Evolutionary conservation across 2,113 vertebrate species (phyloP).

Genomic region (Otolemur garnettii): DNA sequence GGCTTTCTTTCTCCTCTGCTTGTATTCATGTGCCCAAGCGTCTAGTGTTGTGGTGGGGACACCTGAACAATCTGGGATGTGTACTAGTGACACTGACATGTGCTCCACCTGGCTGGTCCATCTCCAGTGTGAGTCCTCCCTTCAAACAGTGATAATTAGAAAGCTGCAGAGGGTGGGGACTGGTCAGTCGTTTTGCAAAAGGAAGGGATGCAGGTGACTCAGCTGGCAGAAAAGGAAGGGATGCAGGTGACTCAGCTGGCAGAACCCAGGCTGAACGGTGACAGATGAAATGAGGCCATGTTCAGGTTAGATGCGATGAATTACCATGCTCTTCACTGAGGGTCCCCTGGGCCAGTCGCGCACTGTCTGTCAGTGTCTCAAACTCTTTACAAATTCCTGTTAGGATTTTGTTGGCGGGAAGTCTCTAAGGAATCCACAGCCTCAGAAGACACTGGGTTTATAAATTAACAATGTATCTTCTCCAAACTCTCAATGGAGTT

Average conservation of each 20-base stretch:
- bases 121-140: neutral
- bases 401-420: slow-evolving; percentile 55
- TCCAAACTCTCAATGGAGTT: slow-evolving; percentile 49
- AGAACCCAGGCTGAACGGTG: slow-evolving; percentile 68
- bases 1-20: neutral
- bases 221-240: slow-evolving; percentile 17
- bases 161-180: neutral
- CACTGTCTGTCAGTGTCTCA: slow-evolving; percentile 73
- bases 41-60: fast-evolving
- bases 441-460: slow-evolving; percentile 41
- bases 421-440: slow-evolving; percentile 68
- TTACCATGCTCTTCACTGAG: slow-evolving; percentile 65
- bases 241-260: neutral
- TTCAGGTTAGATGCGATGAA: slow-evolving; percentile 74
- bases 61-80: neutral
- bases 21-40: neutral
- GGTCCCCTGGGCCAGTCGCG: slow-evolving; percentile 68
- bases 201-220: neutral
- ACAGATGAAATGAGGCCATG: slow-evolving; percentile 68
- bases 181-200: neutral
- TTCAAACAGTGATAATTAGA: too few relatives aligned
- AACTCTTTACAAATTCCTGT: slow-evolving; percentile 81
- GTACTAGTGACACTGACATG: too few relatives aligned
- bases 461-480: slow-evolving; percentile 39
- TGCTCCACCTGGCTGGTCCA: neutral